Base-by-base conservation (phyloP, 23 tunicate species). In the Halocynthia aurantium region DNA sequence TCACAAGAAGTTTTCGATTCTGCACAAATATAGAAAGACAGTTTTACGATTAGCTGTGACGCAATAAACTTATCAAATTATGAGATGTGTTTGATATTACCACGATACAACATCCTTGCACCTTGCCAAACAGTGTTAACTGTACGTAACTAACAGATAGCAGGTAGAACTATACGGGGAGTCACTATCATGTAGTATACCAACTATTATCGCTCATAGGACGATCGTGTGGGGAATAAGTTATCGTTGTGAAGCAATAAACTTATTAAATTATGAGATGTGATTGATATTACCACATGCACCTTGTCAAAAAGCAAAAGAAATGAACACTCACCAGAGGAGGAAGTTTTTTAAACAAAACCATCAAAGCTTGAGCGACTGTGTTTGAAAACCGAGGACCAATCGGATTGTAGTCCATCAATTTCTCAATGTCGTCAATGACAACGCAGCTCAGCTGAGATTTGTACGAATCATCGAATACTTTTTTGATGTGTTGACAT, bases 301-400 rank as follows among this genome's bases (percentile, higher is more conserved):
- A 12, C 4, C 72, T 19, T 17, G 5, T 6, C 49, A 22, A 8
- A 10, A 0, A 9, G 12, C 11, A n/a, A 69, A n/a, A 80, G n/a
- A 69, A 53, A 31, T 52, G 10, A 21, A 11, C 11, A 70, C 90
- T 85, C 64, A 90, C 97, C 77, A 68, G 49, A 0, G 99, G 99
- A 7, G 99, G 99, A 5, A 82, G 77, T 40, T 81, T 78, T 71
- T 77, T 84, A 71, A 89, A 83, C 18, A 84, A 56, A 72, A 85
- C 92, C 83, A 85, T 76, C 55, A 94, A 22, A 11, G 99, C 87
- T 82, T 88, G 99, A 56, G 85, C 81, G 65, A 94, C 95, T 7
- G 95, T 77, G 80, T 94, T 94, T 21, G 99, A 94, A 77, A 85
- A 94, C 55, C 99, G 69, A 0, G 95, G 91, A 1, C 99, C 99